Conservation (phyloP, 2,113 vertebrate species). For the Brachypteracias leptosomus region DNA sequence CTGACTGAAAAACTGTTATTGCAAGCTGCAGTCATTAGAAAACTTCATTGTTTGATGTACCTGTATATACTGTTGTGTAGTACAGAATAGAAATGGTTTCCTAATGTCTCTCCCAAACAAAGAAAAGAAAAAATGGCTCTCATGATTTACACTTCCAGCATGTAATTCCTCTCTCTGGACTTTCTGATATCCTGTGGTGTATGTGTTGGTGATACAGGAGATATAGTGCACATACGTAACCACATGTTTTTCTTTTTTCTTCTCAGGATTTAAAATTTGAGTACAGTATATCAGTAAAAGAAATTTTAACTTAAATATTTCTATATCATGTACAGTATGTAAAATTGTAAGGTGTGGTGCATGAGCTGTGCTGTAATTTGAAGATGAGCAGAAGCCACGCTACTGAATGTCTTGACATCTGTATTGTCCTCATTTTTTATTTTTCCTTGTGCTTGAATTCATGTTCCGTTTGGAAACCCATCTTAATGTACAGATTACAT, state of each 20-base stretch:
- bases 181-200: slow-evolving; percentile 30
- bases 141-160: slow-evolving; percentile 49
- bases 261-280: slow-evolving; percentile 90
- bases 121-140: slow-evolving; percentile 9
- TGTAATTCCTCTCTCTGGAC: slow-evolving; percentile 56
- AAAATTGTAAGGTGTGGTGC: slow-evolving; percentile 80
- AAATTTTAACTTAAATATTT: slow-evolving; percentile 84
- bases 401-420: slow-evolving; percentile 59
- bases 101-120: neutral
- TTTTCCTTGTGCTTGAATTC: neutral
- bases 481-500: slow-evolving; percentile 1
- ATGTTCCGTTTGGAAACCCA: slow-evolving; percentile 23
- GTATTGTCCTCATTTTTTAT: neutral
- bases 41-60: neutral
- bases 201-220: slow-evolving; percentile 37
- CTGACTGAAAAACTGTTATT: neutral
- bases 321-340: slow-evolving; percentile 85
- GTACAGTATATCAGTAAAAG: slow-evolving; percentile 79
- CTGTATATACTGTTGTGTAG: slow-evolving; percentile 42
- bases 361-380: slow-evolving; percentile 62
- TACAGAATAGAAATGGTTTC: slow-evolving; percentile 28
- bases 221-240: slow-evolving; percentile 47
- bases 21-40: slow-evolving; percentile 2
- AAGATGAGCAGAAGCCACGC: slow-evolving; percentile 51
- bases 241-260: slow-evolving; percentile 73